Evolutionary conservation across 2,888 invertebrate genomes (phyloP).

Genomic region (Aspidiotus destructor): DNA sequence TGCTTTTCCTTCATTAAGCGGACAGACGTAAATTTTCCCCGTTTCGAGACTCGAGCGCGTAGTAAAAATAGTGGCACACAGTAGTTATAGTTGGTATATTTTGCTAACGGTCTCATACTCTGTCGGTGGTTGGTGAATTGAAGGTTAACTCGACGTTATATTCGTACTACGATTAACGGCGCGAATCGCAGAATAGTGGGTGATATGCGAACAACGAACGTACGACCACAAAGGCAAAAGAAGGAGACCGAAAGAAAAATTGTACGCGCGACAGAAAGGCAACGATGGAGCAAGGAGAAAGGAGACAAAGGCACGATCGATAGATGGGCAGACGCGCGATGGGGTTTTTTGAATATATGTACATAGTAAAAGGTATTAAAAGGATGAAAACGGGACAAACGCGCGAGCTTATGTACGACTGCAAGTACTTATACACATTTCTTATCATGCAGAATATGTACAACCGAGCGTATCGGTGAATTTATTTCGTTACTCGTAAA

Average conservation of each 20-base stretch:
- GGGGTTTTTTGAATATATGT: not conserved
- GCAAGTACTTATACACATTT: not conserved
- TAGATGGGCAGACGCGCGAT: constrained; percentile 12
- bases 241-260: constrained; percentile 2
- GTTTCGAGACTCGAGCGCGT: no score
- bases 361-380: not conserved
- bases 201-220: not conserved
- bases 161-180: not conserved
- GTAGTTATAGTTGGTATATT: no score
- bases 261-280: constrained; percentile 19
- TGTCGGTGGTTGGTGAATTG: no score
- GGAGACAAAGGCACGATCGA: constrained; percentile 24
- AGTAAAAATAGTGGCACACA: no score
- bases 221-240: constrained; percentile 4
- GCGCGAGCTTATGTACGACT: no score
- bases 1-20: no score
- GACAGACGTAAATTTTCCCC: no score
- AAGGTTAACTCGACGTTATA: no score
- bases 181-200: not conserved
- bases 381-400: constrained; percentile 2
- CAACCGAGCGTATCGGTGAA: no score
- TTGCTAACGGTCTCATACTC: no score
- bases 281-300: constrained; percentile 11
- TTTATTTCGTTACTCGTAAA: no score
- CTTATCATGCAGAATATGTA: not conserved